phyloP scores from a whole-genome alignment of 2,797 vertebrate species.

The Pyrocephalus nanus region DNA sequence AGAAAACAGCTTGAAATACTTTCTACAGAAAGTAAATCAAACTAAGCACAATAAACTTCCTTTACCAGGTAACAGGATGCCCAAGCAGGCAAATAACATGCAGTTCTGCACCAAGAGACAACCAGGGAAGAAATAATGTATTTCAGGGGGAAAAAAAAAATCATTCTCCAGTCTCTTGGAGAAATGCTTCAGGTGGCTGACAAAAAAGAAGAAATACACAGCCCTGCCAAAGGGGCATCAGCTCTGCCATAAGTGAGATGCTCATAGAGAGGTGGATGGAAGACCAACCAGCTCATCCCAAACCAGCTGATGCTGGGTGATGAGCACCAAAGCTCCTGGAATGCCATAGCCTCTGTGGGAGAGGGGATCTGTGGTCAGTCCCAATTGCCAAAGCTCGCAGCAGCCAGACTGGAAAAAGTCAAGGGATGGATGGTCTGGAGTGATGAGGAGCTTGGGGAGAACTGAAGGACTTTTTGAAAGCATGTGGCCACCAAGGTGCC shows the following conservation, averaged over 20 bases:
- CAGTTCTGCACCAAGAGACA: neutral
- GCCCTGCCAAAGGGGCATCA: neutral
- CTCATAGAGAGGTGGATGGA: neutral
- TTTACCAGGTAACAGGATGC: neutral
- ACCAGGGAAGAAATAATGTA: neutral
- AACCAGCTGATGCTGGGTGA: neutral
- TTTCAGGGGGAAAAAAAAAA: neutral
- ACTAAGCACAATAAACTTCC: neutral
- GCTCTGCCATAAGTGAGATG: neutral
- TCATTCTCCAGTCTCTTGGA: neutral
- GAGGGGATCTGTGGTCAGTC: neutral
- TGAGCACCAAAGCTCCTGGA: neutral
- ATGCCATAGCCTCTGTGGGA: rapidly evolving
- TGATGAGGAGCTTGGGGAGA: neutral
- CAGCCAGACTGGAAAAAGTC: neutral
- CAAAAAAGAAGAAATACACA: neutral
- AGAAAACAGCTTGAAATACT: neutral
- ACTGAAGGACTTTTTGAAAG: neutral
- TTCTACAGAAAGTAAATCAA: neutral
- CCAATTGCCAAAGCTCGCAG: rapidly evolving
- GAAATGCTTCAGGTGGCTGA: neutral
- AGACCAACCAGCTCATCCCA: neutral
- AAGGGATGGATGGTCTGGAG: neutral
- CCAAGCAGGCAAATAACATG: neutral
- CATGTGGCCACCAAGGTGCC: neutral